Evolutionary conservation across 2,113 vertebrate genomes (phyloP), one percentile per base, ranked within the genome.

Genomic region (Delphinapterus leucas): DNA sequence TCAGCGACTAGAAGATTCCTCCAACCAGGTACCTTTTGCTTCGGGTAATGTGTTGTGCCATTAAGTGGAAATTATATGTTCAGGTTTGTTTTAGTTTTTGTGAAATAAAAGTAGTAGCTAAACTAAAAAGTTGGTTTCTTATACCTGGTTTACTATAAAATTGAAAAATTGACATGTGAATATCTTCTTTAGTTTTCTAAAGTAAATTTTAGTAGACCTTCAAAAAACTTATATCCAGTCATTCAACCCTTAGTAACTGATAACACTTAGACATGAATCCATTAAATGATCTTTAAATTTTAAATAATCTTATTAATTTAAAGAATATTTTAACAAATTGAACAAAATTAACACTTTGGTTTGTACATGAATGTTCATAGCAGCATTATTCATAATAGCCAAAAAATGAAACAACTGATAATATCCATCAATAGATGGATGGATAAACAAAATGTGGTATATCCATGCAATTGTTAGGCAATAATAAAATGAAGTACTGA

Each of bases 1-100:
- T 89, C 99, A 99, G 98, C 99, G 98, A 96, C 98, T 99, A 65
- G 99, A 99, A 97, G 99, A 99, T 98, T 99, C 98, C 97, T 99
- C 99, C 82, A 99, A 99, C 84, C 99, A 99, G 99, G 99, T 99
- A 98, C 80, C 53, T 84, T 88, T 83, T 49, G 26, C 68, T 95
- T 65, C 83, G 55, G 65, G 10, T 33, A 58, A 7, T 58, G 23
- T 63, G 4, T 81, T 84, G 12, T 77, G 9, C n/a, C 36, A 49
- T 58, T 60, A 61, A 33, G 10, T 81, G 53, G 71, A 47, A 31
- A 25, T 47, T 65, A 17, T 28, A 44, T 41, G 11, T 87, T 79
- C n/a, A 67, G 28, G 23, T 92, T 86, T 21, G 7, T 41, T 93
- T 96, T 76, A 53, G 11, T 77, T 74, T 80, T 90, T 38, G 76